Evolutionary conservation across 2,888 invertebrate species (phyloP).

Genomic region (Lacanobia oleracea): DNA sequence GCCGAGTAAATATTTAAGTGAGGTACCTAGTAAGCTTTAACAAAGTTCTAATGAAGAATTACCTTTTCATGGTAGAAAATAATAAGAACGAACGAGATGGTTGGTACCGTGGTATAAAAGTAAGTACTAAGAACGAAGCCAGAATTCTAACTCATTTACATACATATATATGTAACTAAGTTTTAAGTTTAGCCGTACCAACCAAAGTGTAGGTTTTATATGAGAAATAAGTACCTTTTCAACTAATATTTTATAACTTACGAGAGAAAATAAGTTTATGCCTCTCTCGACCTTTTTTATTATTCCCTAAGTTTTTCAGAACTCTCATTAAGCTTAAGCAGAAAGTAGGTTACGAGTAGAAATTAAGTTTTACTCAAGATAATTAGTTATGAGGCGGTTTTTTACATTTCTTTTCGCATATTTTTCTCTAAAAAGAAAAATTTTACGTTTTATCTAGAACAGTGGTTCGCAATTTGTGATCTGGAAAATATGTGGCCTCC

Average conservation of each 20-base stretch:
- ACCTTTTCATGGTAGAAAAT: not conserved
- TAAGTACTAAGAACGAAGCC: not conserved
- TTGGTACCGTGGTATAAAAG: not conserved
- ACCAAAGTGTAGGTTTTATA: constrained; percentile 6
- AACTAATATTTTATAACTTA: constrained; percentile 25
- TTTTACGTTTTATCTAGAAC: not conserved
- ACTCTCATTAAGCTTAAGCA: constrained; percentile 49
- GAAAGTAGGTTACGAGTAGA: constrained; percentile 57
- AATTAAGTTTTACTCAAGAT: constrained; percentile 52
- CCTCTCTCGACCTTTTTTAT: constrained; percentile 53
- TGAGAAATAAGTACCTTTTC: not conserved
- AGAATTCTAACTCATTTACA: constrained; percentile 2
- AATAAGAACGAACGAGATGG: not conserved
- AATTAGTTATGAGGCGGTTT: constrained; percentile 38
- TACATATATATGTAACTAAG: not conserved
- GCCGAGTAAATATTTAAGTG: not conserved
- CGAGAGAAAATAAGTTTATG: constrained; percentile 33
- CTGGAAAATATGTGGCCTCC: too few relatives aligned
- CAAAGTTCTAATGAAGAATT: not conserved
- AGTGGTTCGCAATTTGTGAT: too few relatives aligned
- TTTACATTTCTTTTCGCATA: constrained; percentile 10
- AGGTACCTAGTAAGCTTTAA: not conserved
- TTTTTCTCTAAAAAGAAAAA: not conserved
- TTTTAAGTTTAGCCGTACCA: not conserved
- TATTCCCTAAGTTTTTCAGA: constrained; percentile 51